Conservation (phyloP, 2,797 vertebrate species). For the Labroides dimidiatus region DNA sequence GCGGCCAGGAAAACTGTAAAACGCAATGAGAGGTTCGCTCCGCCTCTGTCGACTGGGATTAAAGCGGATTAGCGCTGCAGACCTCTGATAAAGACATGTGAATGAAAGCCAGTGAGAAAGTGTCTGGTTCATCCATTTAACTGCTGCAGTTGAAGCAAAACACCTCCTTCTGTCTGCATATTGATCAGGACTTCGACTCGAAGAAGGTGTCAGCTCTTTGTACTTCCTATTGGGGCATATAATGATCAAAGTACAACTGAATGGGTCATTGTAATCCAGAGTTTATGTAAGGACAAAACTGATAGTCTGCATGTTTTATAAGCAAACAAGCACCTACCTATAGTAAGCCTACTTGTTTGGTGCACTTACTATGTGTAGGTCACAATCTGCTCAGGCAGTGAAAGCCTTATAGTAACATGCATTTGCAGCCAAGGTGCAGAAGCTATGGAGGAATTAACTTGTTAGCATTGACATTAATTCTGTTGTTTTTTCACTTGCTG, state of each 20-base stretch:
- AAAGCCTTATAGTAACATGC: not conserved
- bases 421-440: not conserved
- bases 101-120: conserved; percentile 57
- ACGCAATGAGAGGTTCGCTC: conserved; percentile 67
- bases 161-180: conserved; percentile 24
- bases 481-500: not conserved
- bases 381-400: not conserved
- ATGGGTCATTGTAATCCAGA: not conserved
- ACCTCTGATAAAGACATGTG: conserved; percentile 76
- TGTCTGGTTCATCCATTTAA: conserved; percentile 53
- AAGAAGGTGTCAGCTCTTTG: not conserved
- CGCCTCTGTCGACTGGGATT: conserved; percentile 78
- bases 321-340: not conserved
- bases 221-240: not conserved
- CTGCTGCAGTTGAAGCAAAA: conserved; percentile 28
- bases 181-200: not conserved
- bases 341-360: too few relatives aligned
- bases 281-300: not conserved
- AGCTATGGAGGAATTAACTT: not conserved
- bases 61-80: conserved; percentile 78
- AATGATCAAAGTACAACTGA: not conserved
- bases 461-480: not conserved
- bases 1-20: conserved; percentile 53
- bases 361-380: not conserved
- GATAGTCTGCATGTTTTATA: not conserved